Percentiles rank a stretch among this genome's conserved stretches.
Conservation (phyloP, 2,113 vertebrate species). For the Forbesichthys agassizii region DNA sequence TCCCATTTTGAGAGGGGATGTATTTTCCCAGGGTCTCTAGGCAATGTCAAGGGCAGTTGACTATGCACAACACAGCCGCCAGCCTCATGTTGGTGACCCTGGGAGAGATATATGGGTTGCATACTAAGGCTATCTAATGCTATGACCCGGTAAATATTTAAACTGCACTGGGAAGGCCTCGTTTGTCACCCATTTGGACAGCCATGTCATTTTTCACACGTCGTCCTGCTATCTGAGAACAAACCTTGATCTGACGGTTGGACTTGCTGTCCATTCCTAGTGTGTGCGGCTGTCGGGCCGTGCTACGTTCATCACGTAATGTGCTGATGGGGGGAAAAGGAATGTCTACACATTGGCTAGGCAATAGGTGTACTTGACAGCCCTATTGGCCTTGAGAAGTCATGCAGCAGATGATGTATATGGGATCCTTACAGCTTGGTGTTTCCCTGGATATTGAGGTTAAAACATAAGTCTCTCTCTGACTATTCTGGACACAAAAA, state of each 20-base stretch:
- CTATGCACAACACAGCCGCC: background rate
- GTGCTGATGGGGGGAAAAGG: background rate
- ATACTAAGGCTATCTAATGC: background rate
- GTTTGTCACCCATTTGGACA: background rate
- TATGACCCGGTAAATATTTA: conserved; percentile 35
- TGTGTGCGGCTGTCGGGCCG: background rate
- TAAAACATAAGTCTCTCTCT: background rate
- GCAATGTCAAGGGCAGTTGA: background rate
- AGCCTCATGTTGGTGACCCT: background rate
- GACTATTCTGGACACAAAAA: background rate
- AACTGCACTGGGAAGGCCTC: background rate
- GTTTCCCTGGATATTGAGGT: background rate
- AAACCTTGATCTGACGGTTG: background rate
- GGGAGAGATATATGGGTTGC: background rate
- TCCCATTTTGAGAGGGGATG: too few species aligned
- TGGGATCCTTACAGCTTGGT: background rate
- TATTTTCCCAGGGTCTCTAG: too few species aligned
- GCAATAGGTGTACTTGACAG: background rate
- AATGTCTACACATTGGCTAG: background rate
- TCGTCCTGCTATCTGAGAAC: conserved; percentile 7
- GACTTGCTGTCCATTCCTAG: background rate
- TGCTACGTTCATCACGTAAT: background rate
- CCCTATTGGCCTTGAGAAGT: background rate
- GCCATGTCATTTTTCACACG: background rate
- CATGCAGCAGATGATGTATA: background rate